phyloP scores from a whole-genome alignment of 2,888 invertebrate species.

The Leptinotarsa juncta region DNA sequence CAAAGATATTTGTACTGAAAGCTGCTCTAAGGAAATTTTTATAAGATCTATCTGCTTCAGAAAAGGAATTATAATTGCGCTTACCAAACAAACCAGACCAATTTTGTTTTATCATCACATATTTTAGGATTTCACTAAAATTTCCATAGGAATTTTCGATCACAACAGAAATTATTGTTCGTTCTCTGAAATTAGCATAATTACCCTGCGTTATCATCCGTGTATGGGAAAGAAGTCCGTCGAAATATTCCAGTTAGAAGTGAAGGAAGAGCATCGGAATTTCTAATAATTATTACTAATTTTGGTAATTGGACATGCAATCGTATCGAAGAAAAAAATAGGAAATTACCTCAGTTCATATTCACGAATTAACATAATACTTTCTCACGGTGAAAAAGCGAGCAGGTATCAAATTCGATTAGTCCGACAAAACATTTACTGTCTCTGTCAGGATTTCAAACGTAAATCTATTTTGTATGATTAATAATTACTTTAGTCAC shows the following conservation, averaged over 20 bases:
- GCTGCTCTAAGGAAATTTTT: too few species aligned
- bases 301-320: constrained; percentile 18
- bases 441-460: constrained; percentile 11
- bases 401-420: constrained; percentile 26
- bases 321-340: constrained; percentile 2
- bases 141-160: not conserved
- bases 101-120: too few species aligned
- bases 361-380: constrained; percentile 25
- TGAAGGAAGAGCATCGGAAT: constrained; percentile 9
- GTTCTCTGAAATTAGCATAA: not conserved
- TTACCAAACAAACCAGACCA: too few species aligned
- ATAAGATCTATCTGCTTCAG: too few species aligned
- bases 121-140: too few species aligned
- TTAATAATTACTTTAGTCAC: constrained; percentile 21
- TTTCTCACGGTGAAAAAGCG: constrained; percentile 38
- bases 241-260: not conserved
- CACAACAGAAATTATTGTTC: not conserved
- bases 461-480: constrained; percentile 10
- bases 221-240: constrained; percentile 4
- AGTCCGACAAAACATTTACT: not conserved
- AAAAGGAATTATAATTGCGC: too few species aligned
- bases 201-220: not conserved
- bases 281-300: constrained; percentile 14
- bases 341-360: not conserved
- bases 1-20: too few species aligned